phyloP scores from a whole-genome alignment of 2,888 invertebrate genomes.

The Gnatocerus cornutus region DNA sequence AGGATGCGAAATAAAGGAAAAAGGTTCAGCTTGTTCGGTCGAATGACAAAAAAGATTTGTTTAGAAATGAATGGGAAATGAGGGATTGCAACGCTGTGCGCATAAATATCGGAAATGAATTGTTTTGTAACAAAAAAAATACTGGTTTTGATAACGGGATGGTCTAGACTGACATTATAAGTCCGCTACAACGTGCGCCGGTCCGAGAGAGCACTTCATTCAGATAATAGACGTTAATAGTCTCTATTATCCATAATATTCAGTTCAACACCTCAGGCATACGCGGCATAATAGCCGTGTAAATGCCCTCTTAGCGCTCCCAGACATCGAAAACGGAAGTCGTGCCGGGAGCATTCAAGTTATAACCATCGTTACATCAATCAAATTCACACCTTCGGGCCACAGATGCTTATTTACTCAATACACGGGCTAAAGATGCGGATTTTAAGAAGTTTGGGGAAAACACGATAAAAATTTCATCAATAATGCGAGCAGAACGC shows the following conservation, averaged over 20 bases:
- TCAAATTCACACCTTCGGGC: conserved; percentile 24
- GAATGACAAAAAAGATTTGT: not conserved
- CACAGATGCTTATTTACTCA: conserved; percentile 24
- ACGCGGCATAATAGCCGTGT: conserved; percentile 16
- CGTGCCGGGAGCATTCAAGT: conserved; percentile 20
- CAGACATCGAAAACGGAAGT: conserved; percentile 36
- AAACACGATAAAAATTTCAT: conserved; percentile 30
- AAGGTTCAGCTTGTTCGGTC: not conserved
- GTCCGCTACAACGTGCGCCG: too few species aligned
- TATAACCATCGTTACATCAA: conserved; percentile 37
- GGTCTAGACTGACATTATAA: too few species aligned
- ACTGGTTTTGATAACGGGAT: too few species aligned
- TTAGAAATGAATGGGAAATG: too few species aligned
- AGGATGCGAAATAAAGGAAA: not conserved
- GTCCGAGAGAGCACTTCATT: too few species aligned
- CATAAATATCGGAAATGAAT: too few species aligned
- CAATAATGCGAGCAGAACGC: conserved; percentile 6
- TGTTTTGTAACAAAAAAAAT: too few species aligned
- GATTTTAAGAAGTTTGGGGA: conserved; percentile 14
- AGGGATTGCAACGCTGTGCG: too few species aligned
- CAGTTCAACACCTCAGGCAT: conserved; percentile 35
- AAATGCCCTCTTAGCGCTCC: conserved; percentile 34
- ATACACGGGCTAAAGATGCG: conserved; percentile 16
- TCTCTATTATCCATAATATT: conserved; percentile 42
- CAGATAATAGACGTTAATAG: conserved; percentile 39